Evolutionary conservation across 2,888 invertebrate species (phyloP).

Genomic region (Invenusta paracnida): DNA sequence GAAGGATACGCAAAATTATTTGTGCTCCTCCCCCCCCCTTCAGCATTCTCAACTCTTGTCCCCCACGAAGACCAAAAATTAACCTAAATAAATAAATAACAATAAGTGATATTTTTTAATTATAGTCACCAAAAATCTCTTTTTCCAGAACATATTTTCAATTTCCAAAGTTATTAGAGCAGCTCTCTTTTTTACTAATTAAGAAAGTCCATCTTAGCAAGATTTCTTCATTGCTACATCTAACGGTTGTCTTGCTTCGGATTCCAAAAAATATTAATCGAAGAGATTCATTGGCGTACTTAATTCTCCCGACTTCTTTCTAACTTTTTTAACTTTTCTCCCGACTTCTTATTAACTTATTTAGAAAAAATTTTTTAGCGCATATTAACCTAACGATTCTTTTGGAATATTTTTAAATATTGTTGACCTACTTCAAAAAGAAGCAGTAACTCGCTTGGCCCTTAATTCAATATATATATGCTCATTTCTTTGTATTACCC

Average conservation of each 20-base stretch:
- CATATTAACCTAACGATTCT: background rate
- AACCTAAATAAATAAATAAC: background rate
- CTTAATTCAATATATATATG: background rate
- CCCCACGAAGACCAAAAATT: background rate
- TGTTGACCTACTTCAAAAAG: background rate
- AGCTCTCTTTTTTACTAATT: background rate
- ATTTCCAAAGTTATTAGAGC: background rate
- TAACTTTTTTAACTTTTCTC: too few relatives aligned
- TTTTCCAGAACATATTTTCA: too few relatives aligned
- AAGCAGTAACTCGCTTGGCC: background rate
- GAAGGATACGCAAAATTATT: background rate
- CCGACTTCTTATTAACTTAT: too few relatives aligned
- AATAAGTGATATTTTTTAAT: background rate
- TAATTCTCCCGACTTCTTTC: background rate
- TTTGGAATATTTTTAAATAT: background rate
- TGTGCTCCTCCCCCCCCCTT: background rate
- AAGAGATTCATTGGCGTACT: background rate
- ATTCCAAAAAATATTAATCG: background rate
- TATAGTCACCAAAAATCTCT: background rate
- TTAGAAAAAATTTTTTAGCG: too few relatives aligned
- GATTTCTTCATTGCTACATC: background rate
- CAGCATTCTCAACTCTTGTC: background rate
- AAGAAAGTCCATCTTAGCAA: background rate
- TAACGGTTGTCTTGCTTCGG: background rate
- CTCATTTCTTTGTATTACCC: background rate